phyloP scores from a whole-genome alignment of 2,888 invertebrate genomes.

The Phymatocera aterrima region DNA sequence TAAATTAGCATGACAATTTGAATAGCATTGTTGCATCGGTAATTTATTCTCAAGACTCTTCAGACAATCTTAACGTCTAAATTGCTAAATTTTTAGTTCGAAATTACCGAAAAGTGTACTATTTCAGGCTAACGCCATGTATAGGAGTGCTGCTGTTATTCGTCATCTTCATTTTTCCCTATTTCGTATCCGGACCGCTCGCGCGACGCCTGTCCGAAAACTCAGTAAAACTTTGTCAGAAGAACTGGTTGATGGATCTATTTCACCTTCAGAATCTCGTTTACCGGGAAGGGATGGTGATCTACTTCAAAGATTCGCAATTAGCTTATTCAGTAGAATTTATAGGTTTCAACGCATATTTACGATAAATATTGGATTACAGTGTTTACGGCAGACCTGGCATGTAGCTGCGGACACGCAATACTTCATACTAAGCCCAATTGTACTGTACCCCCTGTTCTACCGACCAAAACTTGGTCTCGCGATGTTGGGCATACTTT shows the following conservation, averaged over 20 bases:
- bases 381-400: constrained; percentile 79
- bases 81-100: background rate
- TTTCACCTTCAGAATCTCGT: constrained; percentile 77
- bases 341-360: background rate
- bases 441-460: constrained; percentile 76
- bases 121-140: constrained; percentile 76
- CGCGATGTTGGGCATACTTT: constrained; percentile 58
- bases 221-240: constrained; percentile 68
- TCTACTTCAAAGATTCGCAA: background rate
- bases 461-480: constrained; percentile 71
- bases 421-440: constrained; percentile 77
- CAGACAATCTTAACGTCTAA: too few relatives aligned
- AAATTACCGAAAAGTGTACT: background rate
- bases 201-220: constrained; percentile 64
- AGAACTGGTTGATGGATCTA: constrained; percentile 76
- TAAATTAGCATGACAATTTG: too few relatives aligned
- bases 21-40: too few relatives aligned
- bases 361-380: constrained; percentile 41
- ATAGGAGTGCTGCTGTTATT: constrained; percentile 76
- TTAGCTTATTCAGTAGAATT: background rate
- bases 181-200: constrained; percentile 75
- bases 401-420: constrained; percentile 80
- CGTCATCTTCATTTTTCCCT: constrained; percentile 75
- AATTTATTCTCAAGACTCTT: too few relatives aligned
- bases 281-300: constrained; percentile 68